These are phyloP conservation scores for Globodera ellingtonae DNA, from an alignment of 1,140 invertebrate genomes.

Conservation along the genomic window DNA sequence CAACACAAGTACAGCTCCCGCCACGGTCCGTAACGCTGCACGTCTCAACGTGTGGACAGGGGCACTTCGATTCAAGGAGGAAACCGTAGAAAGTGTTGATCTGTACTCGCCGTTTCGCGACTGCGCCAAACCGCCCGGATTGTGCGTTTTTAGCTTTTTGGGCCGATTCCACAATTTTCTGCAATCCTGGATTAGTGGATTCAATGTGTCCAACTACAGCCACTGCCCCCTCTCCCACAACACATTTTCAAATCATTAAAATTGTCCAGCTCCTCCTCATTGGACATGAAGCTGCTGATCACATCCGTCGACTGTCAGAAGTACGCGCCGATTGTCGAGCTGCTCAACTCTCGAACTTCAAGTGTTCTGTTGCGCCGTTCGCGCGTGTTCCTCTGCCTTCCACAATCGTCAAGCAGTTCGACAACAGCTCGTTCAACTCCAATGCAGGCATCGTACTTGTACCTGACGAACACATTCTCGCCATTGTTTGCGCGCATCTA, in stretches of 20 bases:
- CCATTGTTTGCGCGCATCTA: conserved; percentile 24
- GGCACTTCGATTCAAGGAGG: conserved; percentile 9
- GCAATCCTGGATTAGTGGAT: neutral
- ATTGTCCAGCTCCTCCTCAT: neutral
- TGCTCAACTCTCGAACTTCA: neutral
- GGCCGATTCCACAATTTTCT: neutral
- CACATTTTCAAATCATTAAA: neutral
- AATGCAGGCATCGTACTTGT: conserved; percentile 21
- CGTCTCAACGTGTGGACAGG: conserved; percentile 20
- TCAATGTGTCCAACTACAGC: neutral
- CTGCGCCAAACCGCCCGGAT: conserved; percentile 17
- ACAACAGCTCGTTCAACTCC: neutral
- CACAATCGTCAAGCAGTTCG: neutral
- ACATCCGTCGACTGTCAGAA: conserved; percentile 6
- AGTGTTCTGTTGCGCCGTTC: neutral
- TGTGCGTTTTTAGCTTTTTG: conserved; percentile 20
- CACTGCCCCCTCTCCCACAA: too few relatives aligned
- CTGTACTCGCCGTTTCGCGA: conserved; percentile 24
- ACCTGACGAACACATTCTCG: conserved; percentile 26
- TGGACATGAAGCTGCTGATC: conserved; percentile 9
- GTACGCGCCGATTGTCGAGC: conserved; percentile 21
- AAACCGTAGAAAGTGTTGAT: conserved; percentile 23
- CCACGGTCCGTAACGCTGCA: neutral
- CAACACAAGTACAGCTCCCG: neutral
- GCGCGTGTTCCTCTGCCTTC: neutral